Conservation (phyloP, 1,140 invertebrate genomes). For the Drosophila gunungcola region DNA sequence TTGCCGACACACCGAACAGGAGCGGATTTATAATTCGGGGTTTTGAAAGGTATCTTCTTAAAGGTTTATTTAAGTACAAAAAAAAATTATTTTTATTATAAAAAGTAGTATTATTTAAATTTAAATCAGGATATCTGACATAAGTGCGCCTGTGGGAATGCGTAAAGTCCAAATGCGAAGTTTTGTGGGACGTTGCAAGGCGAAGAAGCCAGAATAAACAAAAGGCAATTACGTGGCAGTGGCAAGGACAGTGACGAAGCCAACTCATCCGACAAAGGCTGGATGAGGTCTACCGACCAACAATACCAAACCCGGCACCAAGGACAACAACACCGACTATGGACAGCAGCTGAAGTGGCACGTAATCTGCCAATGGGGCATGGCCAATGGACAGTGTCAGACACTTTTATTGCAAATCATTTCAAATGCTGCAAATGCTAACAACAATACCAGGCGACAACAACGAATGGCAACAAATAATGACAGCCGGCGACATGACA, state of each 20-base stretch:
- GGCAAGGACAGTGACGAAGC: conserved; percentile 61
- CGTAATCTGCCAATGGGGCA: conserved; percentile 77
- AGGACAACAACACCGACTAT: conserved; percentile 21
- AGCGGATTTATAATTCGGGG: neutral
- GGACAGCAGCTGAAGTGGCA: conserved; percentile 51
- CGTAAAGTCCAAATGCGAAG: conserved; percentile 32
- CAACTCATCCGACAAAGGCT: conserved; percentile 40
- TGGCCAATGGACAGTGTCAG: conserved; percentile 73
- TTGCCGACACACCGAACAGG: conserved; percentile 4
- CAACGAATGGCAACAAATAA: conserved; percentile 48
- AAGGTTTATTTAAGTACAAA: too few relatives aligned
- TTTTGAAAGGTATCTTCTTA: neutral
- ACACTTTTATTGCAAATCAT: conserved; percentile 83
- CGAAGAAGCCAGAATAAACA: conserved; percentile 65
- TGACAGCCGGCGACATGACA: conserved; percentile 60
- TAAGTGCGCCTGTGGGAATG: conserved; percentile 9
- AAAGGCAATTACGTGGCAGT: conserved; percentile 76
- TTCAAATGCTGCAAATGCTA: conserved; percentile 82
- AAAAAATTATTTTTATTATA: too few relatives aligned
- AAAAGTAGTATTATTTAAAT: too few relatives aligned
- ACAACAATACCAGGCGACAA: conserved; percentile 50
- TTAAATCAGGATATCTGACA: too few relatives aligned
- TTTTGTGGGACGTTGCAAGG: conserved; percentile 10
- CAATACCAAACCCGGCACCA: neutral
- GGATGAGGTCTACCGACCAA: conserved; percentile 45